phyloP scores from a whole-genome alignment of 23 tunicate genomes.

The Corella eumyota region DNA sequence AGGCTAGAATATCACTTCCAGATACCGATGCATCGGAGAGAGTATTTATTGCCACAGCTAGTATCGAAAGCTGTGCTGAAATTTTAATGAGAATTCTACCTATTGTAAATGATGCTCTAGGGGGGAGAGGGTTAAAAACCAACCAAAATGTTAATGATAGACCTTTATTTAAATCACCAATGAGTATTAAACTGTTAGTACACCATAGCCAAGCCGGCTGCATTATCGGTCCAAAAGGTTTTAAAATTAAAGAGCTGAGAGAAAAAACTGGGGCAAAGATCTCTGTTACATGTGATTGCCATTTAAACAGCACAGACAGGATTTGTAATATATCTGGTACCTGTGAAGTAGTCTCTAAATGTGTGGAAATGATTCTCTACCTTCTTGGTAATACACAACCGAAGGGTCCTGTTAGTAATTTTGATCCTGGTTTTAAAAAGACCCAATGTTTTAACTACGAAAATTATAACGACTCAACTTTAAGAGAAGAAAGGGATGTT shows the following conservation, averaged over 20 bases:
- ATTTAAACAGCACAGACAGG: slow-evolving; percentile 73
- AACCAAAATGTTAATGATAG: slow-evolving; percentile 14
- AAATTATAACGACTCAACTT: background rate
- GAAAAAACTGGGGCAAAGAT: slow-evolving; percentile 86
- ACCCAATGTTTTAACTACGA: slow-evolving; percentile 4
- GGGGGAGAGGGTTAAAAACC: background rate
- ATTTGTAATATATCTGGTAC: slow-evolving; percentile 59
- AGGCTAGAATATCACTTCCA: slow-evolving; percentile 80
- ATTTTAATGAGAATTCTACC: slow-evolving; percentile 56
- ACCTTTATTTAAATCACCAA: too few relatives aligned
- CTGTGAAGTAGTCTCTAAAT: slow-evolving; percentile 71
- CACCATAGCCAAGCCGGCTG: slow-evolving; percentile 93
- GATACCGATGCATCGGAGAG: slow-evolving; percentile 67
- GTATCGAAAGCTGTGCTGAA: slow-evolving; percentile 76
- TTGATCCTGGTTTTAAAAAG: slow-evolving; percentile 32
- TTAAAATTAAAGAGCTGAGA: slow-evolving; percentile 76
- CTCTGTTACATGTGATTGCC: slow-evolving; percentile 66
- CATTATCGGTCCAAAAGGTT: slow-evolving; percentile 82
- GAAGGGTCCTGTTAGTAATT: slow-evolving; percentile 75
- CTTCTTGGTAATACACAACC: slow-evolving; percentile 71
- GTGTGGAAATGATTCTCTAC: slow-evolving; percentile 75
- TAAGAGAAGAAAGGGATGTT: too few relatives aligned
- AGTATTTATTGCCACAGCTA: slow-evolving; percentile 62
- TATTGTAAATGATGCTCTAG: slow-evolving; percentile 27
- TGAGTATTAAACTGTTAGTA: slow-evolving; percentile 47